Conservation (phyloP, 2,797 vertebrate species). For the Ptychobarbus kaznakovi region DNA sequence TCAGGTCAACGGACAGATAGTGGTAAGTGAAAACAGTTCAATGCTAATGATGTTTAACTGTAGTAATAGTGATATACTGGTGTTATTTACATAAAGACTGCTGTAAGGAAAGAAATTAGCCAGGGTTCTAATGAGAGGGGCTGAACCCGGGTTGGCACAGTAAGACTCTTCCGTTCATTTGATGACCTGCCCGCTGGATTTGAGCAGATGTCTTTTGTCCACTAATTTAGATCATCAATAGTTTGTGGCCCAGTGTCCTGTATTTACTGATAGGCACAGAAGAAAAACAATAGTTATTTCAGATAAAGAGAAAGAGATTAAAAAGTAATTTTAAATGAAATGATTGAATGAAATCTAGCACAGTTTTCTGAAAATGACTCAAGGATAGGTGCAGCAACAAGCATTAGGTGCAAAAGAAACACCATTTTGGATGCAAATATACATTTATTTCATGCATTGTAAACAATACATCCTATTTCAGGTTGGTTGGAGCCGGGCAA, state of each 20-base stretch:
- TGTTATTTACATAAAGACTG: constrained; percentile 27
- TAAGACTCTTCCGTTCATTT: neutral
- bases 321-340: neutral
- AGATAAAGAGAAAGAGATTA: neutral
- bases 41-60: neutral
- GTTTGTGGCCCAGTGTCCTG: neutral
- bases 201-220: constrained; percentile 17
- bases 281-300: neutral
- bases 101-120: constrained; percentile 17
- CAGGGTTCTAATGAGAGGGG: neutral
- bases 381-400: neutral
- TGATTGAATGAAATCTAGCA: neutral
- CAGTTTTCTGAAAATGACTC: neutral
- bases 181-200: neutral
- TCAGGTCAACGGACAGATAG: constrained; percentile 91
- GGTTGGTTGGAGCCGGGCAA: constrained; percentile 91
- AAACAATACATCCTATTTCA: constrained; percentile 60
- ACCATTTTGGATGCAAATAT: neutral
- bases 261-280: neutral
- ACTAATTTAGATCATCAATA: constrained; percentile 7
- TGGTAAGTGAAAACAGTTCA: constrained; percentile 82
- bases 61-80: neutral
- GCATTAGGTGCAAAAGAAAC: constrained; percentile 4
- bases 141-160: neutral
- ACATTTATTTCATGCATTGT: constrained; percentile 6